These are phyloP conservation scores for Gavia stellata DNA, from an alignment of 2,113 vertebrate species.

Conservation along the genomic window DNA sequence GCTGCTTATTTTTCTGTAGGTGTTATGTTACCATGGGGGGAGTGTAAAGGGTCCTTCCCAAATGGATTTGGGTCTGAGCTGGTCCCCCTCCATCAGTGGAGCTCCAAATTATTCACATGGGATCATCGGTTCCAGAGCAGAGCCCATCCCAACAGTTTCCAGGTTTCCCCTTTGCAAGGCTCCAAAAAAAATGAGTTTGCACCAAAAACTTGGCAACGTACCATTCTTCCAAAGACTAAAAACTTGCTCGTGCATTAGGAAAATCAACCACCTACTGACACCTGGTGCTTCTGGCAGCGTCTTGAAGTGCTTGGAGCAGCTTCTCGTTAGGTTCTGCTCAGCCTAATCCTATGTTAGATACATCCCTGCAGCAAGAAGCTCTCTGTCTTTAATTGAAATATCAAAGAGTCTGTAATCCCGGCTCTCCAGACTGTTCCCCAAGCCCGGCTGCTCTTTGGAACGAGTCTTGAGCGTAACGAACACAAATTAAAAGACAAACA, in stretches of 20 bases:
- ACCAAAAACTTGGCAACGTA: neutral
- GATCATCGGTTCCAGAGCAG: neutral
- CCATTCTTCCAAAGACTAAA: neutral
- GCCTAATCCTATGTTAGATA: neutral
- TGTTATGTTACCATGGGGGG: fast-evolving
- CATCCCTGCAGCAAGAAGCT: neutral
- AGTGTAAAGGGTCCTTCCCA: neutral
- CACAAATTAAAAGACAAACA: neutral
- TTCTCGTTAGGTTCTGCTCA: neutral
- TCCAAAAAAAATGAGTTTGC: neutral
- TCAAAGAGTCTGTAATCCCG: neutral
- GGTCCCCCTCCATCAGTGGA: neutral
- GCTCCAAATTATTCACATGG: neutral
- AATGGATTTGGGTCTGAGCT: neutral
- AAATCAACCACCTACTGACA: neutral
- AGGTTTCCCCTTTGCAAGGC: neutral
- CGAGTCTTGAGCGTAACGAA: neutral
- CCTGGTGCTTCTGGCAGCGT: neutral
- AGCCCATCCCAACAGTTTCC: neutral
- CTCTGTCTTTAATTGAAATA: neutral
- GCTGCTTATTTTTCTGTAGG: neutral
- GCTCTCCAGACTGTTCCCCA: neutral
- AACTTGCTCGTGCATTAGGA: neutral
- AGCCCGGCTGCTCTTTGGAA: neutral
- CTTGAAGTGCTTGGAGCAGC: neutral